Percentiles rank a stretch among this genome's conserved stretches.
phyloP scores from a whole-genome alignment of 2,797 vertebrate genomes.

The Eurystomus glaucurus region DNA sequence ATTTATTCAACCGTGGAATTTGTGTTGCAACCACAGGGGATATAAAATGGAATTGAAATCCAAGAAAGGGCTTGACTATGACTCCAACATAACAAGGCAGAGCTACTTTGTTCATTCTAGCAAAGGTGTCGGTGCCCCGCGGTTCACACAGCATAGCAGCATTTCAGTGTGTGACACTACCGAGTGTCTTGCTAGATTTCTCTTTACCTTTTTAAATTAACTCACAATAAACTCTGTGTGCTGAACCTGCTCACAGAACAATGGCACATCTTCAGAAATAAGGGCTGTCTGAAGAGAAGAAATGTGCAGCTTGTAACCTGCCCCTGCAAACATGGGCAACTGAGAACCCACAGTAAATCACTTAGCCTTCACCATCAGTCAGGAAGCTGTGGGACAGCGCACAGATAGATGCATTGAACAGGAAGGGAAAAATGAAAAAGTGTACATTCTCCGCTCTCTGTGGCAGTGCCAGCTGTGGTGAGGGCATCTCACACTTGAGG shows the following conservation, averaged over 20 bases:
- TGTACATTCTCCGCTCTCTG: not conserved
- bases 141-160: not conserved
- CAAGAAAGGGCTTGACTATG: not conserved
- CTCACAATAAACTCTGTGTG: not conserved
- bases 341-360: not conserved
- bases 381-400: fast-evolving
- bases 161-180: fast-evolving
- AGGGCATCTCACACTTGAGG: not conserved
- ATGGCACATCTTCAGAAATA: not conserved
- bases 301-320: not conserved
- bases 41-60: slow-evolving; percentile 55
- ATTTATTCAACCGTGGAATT: slow-evolving; percentile 42
- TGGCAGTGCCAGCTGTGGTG: not conserved
- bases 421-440: not conserved
- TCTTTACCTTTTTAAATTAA: slow-evolving; percentile 12
- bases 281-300: not conserved
- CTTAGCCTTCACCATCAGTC: not conserved
- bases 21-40: slow-evolving; percentile 39
- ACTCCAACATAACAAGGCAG: not conserved
- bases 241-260: not conserved
- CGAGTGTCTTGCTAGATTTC: not conserved
- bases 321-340: not conserved
- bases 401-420: not conserved
- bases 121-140: not conserved
- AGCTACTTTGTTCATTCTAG: slow-evolving; percentile 33